These are phyloP conservation scores for Platerodrilus igneus DNA, from an alignment of 2,888 invertebrate genomes.

Conservation along the genomic window DNA sequence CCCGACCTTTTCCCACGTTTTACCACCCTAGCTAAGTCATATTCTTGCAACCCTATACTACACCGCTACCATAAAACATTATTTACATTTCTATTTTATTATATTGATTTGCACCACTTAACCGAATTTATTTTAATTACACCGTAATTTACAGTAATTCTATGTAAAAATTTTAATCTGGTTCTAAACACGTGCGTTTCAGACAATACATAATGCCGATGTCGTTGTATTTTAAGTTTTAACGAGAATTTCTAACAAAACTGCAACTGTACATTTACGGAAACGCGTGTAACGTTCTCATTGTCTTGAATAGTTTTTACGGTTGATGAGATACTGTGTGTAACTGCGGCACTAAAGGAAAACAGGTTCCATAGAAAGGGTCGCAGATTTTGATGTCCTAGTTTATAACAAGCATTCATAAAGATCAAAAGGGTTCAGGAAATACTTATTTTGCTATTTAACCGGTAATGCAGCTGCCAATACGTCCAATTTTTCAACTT, in stretches of 20 bases:
- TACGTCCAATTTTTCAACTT: no score
- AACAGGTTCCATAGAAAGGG: conserved; percentile 33
- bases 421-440: no score
- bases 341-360: no score
- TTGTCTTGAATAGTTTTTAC: conserved; percentile 22
- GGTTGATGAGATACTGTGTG: conserved; percentile 24
- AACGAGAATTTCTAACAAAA: conserved; percentile 15
- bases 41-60: conserved; percentile 41
- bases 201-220: conserved; percentile 1
- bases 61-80: conserved; percentile 30
- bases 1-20: conserved; percentile 46
- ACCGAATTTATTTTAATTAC: no score
- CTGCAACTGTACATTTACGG: conserved; percentile 18
- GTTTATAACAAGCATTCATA: no score
- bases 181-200: conserved; percentile 7
- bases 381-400: conserved; percentile 23
- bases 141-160: no score
- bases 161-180: no score
- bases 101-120: conserved; percentile 21
- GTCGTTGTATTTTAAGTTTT: conserved; percentile 3
- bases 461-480: no score
- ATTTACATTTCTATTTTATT: conserved; percentile 36
- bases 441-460: no score
- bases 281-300: conserved; percentile 12
- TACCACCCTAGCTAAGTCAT: conserved; percentile 42